Conservation (phyloP, 1,140 invertebrate species). For the Rhopalosiphum padi region DNA sequence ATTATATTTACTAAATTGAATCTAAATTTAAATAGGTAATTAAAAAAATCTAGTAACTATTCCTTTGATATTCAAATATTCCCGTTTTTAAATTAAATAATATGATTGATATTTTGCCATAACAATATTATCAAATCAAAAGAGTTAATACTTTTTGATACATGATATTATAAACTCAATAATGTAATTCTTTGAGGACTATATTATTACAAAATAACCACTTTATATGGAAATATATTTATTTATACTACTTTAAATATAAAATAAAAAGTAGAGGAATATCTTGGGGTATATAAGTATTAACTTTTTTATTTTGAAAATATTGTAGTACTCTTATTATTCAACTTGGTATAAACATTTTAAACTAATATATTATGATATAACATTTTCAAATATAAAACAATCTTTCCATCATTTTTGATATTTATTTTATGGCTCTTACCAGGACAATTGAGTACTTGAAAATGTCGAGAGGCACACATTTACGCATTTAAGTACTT, state of each 20-base stretch:
- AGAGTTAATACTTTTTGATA: background rate
- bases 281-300: background rate
- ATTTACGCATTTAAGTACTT: constrained; percentile 10
- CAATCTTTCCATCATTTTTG: background rate
- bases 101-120: background rate
- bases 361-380: constrained; percentile 15
- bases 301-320: constrained; percentile 2
- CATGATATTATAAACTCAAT: background rate
- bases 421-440: constrained; percentile 3
- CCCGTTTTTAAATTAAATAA: background rate
- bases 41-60: background rate
- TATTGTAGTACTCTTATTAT: background rate
- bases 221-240: constrained; percentile 15
- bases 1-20: background rate
- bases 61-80: background rate
- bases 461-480: background rate
- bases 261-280: background rate
- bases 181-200: background rate
- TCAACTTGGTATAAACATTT: background rate
- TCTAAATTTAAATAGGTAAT: background rate
- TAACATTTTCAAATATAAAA: background rate
- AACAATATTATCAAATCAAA: background rate
- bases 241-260: constrained; percentile 3
- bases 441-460: background rate
- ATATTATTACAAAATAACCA: constrained; percentile 3